Evolutionary conservation across 2,888 invertebrate genomes (phyloP), one percentile per base, ranked within the genome.

Genomic region (Coelinius sp.): DNA sequence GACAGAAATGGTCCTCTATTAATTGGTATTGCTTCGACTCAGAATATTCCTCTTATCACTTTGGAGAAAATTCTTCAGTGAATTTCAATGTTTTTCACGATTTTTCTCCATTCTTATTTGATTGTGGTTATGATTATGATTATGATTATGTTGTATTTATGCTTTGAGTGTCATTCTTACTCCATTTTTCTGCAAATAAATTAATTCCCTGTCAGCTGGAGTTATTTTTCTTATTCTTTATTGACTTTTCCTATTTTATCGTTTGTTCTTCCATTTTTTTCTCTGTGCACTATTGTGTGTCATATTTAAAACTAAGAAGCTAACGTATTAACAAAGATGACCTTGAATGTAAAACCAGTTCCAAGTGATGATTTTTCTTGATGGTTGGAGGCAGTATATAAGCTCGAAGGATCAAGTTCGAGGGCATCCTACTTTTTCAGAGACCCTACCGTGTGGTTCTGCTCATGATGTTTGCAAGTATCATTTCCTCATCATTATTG

Each of bases 361-460:
- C 31, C 41, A 38, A 59, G 31, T 24, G 24, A 63, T 63, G 22
- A 38, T 63, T 38, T 63, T 63, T 22, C 38, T 49, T 2, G 35
- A 8, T 22, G 12, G 4, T n/a, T 35, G 14, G 71, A 44, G n/a
- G 41, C 7, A 20, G 67, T 72, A 72, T 72, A 72, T 72, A 72
- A 68, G 49, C 67, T 22, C 41, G 41, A 8, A 7, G 31, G 31
- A 72, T 72, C 71, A 72, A 68, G 71, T 72, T 72, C 68, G 71
- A 72, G 71, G 68, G 62, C 67, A 72, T 22, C 49, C 10, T 14
- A 17, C 24, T 38, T 38, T 22, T 22, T n/a, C 20, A 41, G 63
- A 63, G 20, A 63, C 22, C 63, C 12, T 41, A 35, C 12, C 31
- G 53, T 22, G 59, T 46, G 49, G 52, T 41, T 49, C 25, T 62